phyloP scores from a whole-genome alignment of 2,888 invertebrate species.

The Lacanobia oleracea region DNA sequence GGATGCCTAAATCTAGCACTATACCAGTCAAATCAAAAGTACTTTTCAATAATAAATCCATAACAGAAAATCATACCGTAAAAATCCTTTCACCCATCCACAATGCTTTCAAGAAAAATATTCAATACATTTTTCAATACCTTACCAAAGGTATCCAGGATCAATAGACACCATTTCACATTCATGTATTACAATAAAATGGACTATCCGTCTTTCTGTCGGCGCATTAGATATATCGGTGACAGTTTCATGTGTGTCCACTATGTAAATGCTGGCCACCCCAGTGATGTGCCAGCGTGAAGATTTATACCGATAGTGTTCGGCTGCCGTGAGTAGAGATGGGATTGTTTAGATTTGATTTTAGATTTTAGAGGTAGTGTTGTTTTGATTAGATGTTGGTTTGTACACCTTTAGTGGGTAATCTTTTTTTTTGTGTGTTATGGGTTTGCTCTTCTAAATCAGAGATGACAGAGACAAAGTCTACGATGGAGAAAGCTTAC shows the following conservation, averaged over 20 bases:
- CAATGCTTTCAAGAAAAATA: constrained; percentile 39
- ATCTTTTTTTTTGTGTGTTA: no score
- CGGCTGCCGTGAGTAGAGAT: constrained; percentile 66
- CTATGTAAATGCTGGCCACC: constrained; percentile 72
- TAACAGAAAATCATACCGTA: neutral
- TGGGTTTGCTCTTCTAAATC: no score
- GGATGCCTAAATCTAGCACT: neutral
- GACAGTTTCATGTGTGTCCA: constrained; percentile 80
- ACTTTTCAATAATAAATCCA: neutral
- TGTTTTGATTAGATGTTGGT: constrained; percentile 19
- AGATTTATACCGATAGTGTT: constrained; percentile 76
- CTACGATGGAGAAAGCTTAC: no score
- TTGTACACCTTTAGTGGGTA: neutral
- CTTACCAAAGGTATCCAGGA: constrained; percentile 40
- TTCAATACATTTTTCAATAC: constrained; percentile 33
- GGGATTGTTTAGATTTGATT: constrained; percentile 59
- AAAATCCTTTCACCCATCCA: neutral
- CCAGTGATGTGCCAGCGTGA: constrained; percentile 55
- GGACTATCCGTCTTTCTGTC: constrained; percentile 71
- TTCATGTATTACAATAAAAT: constrained; percentile 66
- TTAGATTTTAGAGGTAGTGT: constrained; percentile 34
- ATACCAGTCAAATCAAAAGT: neutral
- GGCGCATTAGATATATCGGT: constrained; percentile 77
- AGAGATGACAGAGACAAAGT: no score
- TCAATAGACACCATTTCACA: constrained; percentile 53